Base-by-base conservation (phyloP, 2,113 vertebrate species). In the Myrmecophaga tridactyla region DNA sequence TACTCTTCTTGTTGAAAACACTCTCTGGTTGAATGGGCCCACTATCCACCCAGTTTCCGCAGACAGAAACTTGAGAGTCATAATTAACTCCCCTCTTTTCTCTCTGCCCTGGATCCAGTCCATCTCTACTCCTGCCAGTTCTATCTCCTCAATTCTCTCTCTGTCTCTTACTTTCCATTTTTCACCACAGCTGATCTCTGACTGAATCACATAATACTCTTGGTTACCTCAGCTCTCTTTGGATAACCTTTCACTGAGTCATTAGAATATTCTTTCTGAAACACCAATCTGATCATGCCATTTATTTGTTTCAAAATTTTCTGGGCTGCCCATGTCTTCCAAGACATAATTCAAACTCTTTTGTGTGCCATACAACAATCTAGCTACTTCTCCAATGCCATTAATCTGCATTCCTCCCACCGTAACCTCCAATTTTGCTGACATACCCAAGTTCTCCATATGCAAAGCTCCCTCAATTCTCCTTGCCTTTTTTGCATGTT, bases 11-110 rank as follows among this genome's bases (percentile, higher is more conserved):
- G 12, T 25, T 39, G 14, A 77, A 29, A 56, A 21, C 6, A 25
- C 13, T 14, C 4, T 58, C 7, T 27, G 10, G 11, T 1, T 48
- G 53, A 39, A 12, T 4, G 53, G 76, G 21, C 7, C 23, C 27
- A 7, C 0, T 0, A 5, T 67, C 8, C 20, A 13, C 1, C 7
- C 25, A 4, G 0, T 23, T 73, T 60, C 20, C 21, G 2, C 0
- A 46, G 21, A 43, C 0, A 1, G 31, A 77, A 67, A 23, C 20
- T 14, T n/a, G n/a, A n/a, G n/a, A n/a, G n/a, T n/a, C n/a, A n/a
- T n/a, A n/a, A n/a, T n/a, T n/a, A n/a, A n/a, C n/a, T n/a, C n/a
- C n/a, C n/a, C n/a, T n/a, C 25, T 69, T 7, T 4, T 8, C 36
- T 36, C n/a, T 34, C 7, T 4, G 6, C 4, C 5, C 2, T 3